These are phyloP conservation scores for Fabriciana adippe DNA, from an alignment of 2,888 invertebrate species.

Conservation along the genomic window DNA sequence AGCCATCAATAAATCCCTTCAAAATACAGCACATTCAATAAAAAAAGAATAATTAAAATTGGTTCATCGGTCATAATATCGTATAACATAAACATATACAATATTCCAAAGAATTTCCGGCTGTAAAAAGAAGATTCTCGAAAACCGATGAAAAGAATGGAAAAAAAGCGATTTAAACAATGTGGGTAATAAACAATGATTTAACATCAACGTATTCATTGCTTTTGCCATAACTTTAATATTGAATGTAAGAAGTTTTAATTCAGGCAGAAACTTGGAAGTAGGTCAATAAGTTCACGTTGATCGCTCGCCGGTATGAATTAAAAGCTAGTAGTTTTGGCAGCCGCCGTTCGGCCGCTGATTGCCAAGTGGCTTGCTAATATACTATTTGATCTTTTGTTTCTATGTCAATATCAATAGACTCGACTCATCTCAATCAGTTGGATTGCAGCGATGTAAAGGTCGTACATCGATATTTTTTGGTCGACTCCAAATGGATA, in stretches of 20 bases:
- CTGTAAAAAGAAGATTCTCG: too few species aligned
- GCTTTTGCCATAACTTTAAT: conserved; percentile 7
- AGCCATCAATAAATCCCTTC: too few species aligned
- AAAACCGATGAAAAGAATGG: background rate
- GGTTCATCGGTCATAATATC: too few species aligned
- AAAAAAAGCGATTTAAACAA: background rate
- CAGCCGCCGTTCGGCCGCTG: background rate
- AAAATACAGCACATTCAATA: too few species aligned
- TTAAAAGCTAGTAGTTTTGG: background rate
- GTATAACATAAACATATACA: too few species aligned
- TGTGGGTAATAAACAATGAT: conserved; percentile 1
- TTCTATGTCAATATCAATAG: background rate
- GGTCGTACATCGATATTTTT: too few species aligned
- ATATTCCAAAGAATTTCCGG: too few species aligned
- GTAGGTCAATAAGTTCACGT: background rate
- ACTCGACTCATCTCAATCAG: too few species aligned
- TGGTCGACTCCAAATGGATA: too few species aligned
- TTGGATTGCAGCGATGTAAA: too few species aligned
- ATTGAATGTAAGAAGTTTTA: conserved; percentile 17
- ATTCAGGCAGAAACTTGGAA: background rate
- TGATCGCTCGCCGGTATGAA: background rate
- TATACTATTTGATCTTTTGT: conserved; percentile 3
- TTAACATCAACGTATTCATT: background rate
- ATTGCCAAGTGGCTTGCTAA: conserved; percentile 5
- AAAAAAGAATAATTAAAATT: too few species aligned